A percentile compares a stretch with the other conserved stretches of the same genome.
Evolutionary conservation across 2,888 invertebrate species (phyloP).

Genomic region (Lordiphosa andalusiaca): DNA sequence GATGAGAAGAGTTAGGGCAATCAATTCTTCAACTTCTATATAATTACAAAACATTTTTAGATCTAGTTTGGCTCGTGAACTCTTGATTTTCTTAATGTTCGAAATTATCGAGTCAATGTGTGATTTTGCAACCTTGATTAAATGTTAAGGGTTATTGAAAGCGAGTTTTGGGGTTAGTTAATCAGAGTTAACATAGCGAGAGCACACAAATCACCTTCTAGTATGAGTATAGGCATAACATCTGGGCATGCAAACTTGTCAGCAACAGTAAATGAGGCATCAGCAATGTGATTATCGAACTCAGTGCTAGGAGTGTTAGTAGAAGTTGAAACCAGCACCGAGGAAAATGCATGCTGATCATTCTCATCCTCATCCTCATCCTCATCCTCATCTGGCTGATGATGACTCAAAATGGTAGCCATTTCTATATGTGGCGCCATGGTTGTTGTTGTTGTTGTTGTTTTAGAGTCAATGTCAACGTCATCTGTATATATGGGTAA

Average conservation of each 20-base stretch:
- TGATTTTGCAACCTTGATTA: too few species aligned
- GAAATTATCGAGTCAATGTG: too few species aligned
- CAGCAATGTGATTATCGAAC: slow-evolving; percentile 38
- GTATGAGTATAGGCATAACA: slow-evolving; percentile 89
- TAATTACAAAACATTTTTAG: too few species aligned
- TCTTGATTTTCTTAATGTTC: too few species aligned
- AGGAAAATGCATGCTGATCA: slow-evolving; percentile 7
- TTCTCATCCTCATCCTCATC: slow-evolving; percentile 7
- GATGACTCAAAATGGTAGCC: slow-evolving; percentile 25
- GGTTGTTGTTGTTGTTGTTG: slow-evolving; percentile 20
- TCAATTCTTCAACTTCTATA: too few species aligned
- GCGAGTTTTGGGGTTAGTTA: slow-evolving; percentile 11
- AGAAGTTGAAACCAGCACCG: slow-evolving; percentile 9
- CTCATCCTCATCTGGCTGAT: slow-evolving; percentile 5
- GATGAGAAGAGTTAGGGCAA: too few species aligned
- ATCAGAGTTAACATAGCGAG: slow-evolving; percentile 30
- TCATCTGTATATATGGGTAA: slow-evolving; percentile 21
- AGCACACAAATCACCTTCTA: slow-evolving; percentile 87
- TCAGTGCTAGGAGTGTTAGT: slow-evolving; percentile 33
- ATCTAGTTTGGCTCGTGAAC: too few species aligned
- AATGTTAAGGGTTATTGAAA: too few species aligned
- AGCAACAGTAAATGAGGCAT: slow-evolving; percentile 40
- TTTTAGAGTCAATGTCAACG: slow-evolving; percentile 40
- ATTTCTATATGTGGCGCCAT: slow-evolving; percentile 27
- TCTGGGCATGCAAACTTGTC: slow-evolving; percentile 82